These are phyloP conservation scores for Ceratotherium simum DNA, from an alignment of 2,113 vertebrate genomes.

Conservation along the genomic window DNA sequence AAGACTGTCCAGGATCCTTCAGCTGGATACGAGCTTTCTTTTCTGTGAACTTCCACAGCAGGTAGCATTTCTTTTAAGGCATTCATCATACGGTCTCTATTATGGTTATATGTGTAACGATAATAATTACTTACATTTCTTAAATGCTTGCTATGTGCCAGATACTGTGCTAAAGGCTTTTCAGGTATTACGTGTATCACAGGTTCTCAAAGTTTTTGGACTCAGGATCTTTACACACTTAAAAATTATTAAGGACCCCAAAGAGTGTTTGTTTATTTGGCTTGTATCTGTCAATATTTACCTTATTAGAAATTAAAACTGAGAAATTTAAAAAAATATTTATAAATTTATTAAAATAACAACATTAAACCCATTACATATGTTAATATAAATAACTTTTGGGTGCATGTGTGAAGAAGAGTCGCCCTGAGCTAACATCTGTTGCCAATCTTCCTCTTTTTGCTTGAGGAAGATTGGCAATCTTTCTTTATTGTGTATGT, in stretches of 20 bases:
- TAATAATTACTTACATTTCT: background rate
- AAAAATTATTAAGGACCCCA: slow-evolving; percentile 13
- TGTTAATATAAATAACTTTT: background rate
- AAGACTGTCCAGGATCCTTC: background rate
- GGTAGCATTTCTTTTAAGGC: slow-evolving; percentile 19
- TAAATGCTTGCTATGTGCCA: background rate
- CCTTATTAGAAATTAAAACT: slow-evolving; percentile 24
- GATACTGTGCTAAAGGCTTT: slow-evolving; percentile 7
- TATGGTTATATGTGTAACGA: slow-evolving; percentile 25
- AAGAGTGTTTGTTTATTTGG: background rate
- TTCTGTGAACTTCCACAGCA: background rate
- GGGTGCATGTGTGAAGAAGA: too few relatives aligned
- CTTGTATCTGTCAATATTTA: background rate
- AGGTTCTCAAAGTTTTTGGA: background rate
- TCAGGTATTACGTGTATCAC: background rate
- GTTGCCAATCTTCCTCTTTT: too few relatives aligned
- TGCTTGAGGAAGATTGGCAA: too few relatives aligned
- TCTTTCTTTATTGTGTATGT: too few relatives aligned
- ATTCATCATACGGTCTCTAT: background rate
- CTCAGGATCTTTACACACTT: background rate
- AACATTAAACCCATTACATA: background rate
- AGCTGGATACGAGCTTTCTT: slow-evolving; percentile 3
- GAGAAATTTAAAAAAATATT: background rate
- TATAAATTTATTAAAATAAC: slow-evolving; percentile 45
- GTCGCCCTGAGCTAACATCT: too few relatives aligned